A percentile compares a stretch with the other conserved stretches of the same genome.
Evolutionary conservation across 1,140 invertebrate species (phyloP).

Genomic region (Spodoptera frugiperda): DNA sequence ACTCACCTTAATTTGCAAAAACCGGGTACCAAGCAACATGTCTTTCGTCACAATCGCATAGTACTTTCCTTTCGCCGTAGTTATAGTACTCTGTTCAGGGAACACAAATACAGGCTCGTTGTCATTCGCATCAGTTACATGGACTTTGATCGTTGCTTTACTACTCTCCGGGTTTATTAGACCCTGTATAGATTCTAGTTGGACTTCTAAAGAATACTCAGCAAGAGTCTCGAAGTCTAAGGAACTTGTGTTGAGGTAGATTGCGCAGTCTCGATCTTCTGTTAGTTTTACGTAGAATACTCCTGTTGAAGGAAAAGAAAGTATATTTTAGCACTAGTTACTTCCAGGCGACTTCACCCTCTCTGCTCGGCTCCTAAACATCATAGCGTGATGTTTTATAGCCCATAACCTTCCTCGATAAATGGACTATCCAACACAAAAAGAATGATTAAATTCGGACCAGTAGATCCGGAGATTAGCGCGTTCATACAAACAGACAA

Average conservation of each 20-base stretch:
- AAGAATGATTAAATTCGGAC: no score
- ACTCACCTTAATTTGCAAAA: slow-evolving; percentile 90
- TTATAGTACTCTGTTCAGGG: slow-evolving; percentile 85
- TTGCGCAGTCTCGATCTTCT: slow-evolving; percentile 92
- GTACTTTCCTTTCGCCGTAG: slow-evolving; percentile 78
- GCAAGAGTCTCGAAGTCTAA: slow-evolving; percentile 92
- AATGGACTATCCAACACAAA: no score
- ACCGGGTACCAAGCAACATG: slow-evolving; percentile 90
- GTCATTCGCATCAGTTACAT: slow-evolving; percentile 95
- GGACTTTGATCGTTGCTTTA: slow-evolving; percentile 91
- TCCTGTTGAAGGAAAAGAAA: slow-evolving; percentile 78
- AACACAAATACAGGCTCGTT: slow-evolving; percentile 94
- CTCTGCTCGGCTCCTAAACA: no score
- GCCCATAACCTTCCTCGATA: no score
- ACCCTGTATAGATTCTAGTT: slow-evolving; percentile 91
- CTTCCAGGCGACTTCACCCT: no score
- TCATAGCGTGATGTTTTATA: no score
- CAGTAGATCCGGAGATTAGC: no score
- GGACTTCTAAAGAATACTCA: slow-evolving; percentile 91
- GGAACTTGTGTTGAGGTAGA: slow-evolving; percentile 89
- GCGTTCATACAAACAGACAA: no score
- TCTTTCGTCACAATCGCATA: slow-evolving; percentile 89
- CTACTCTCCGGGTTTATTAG: slow-evolving; percentile 91
- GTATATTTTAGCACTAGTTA: no score
- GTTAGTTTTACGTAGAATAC: slow-evolving; percentile 91